Conservation (phyloP, 1,140 invertebrate genomes). For the Dreissena rostriformis region DNA sequence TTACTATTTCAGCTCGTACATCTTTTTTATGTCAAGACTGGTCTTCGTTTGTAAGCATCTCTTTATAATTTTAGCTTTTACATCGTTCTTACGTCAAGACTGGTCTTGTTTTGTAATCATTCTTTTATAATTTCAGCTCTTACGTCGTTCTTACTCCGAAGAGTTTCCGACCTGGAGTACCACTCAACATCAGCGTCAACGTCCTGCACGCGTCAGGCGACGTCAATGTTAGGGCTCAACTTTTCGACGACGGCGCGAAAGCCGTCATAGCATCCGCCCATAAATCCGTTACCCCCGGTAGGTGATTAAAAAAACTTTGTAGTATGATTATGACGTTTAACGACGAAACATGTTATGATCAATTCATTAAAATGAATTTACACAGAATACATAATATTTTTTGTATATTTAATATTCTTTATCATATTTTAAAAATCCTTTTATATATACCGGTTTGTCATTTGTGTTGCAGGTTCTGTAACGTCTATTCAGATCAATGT, state of each 20-base stretch:
- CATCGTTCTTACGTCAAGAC: no score
- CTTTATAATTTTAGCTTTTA: no score
- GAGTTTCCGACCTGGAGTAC: conserved; percentile 66
- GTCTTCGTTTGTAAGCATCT: neutral
- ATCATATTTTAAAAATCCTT: no score
- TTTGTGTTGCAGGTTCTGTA: no score
- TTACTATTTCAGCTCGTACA: no score
- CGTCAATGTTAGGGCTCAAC: conserved; percentile 62
- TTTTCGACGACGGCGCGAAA: conserved; percentile 48
- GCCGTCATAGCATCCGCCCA: conserved; percentile 25
- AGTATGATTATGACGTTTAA: neutral
- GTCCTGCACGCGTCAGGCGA: conserved; percentile 64
- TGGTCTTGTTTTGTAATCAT: neutral
- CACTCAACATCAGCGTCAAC: conserved; percentile 72
- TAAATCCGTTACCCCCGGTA: conserved; percentile 59
- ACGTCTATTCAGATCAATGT: no score
- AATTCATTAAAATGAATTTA: neutral
- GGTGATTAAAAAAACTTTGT: neutral
- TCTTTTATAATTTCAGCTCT: conserved; percentile 58
- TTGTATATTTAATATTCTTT: neutral
- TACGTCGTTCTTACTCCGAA: conserved; percentile 70
- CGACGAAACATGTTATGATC: neutral
- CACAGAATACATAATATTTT: neutral
- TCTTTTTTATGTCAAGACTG: neutral
- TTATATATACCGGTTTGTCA: no score